Percentiles rank a stretch among this genome's conserved stretches.
phyloP scores from a whole-genome alignment of 1,140 invertebrate species.

The Achroia grisella region DNA sequence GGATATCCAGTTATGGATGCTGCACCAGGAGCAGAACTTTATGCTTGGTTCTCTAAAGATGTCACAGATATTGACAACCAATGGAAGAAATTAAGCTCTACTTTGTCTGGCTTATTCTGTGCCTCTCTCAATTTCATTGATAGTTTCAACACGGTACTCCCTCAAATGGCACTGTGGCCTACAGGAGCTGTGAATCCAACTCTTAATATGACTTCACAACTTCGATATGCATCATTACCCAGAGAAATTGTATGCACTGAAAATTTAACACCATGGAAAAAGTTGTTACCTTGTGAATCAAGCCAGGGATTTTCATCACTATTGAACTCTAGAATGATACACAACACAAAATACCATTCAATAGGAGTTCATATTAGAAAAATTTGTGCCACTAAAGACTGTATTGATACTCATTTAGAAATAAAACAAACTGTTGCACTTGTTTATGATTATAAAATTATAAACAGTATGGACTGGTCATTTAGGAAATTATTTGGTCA shows the following conservation, averaged over 20 bases:
- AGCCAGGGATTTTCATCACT: slow-evolving; percentile 89
- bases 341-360: slow-evolving; percentile 96
- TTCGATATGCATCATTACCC: slow-evolving; percentile 91
- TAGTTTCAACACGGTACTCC: slow-evolving; percentile 88
- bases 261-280: slow-evolving; percentile 99
- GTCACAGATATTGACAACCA: slow-evolving; percentile 80
- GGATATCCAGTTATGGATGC: slow-evolving; percentile 92
- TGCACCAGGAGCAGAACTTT: slow-evolving; percentile 93
- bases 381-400: slow-evolving; percentile 80
- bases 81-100: slow-evolving; percentile 92
- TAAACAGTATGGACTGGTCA: slow-evolving; percentile 85
- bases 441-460: slow-evolving; percentile 86
- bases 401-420: slow-evolving; percentile 80
- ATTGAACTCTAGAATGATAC: slow-evolving; percentile 92
- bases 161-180: slow-evolving; percentile 88
- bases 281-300: slow-evolving; percentile 93
- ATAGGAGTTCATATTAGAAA: slow-evolving; percentile 89
- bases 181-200: slow-evolving; percentile 76
- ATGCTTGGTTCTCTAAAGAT: slow-evolving; percentile 87
- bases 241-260: slow-evolving; percentile 98
- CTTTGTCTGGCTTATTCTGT: slow-evolving; percentile 95
- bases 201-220: slow-evolving; percentile 73
- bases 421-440: slow-evolving; percentile 88
- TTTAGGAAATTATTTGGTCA: slow-evolving; percentile 90
- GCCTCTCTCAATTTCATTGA: slow-evolving; percentile 97